phyloP scores from a whole-genome alignment of 2,888 invertebrate genomes.

The Coremacera marginata region DNA sequence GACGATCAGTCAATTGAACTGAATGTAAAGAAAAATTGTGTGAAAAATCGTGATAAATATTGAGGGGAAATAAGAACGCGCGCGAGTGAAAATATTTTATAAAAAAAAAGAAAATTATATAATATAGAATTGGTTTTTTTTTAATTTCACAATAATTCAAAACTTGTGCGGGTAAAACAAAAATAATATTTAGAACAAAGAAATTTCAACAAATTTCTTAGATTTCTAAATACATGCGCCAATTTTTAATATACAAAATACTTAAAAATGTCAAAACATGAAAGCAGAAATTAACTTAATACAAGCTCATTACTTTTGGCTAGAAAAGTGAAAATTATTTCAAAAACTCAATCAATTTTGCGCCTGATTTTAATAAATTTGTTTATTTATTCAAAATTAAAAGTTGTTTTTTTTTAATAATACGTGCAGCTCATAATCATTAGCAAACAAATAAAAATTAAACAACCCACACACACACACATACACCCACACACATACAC shows the following conservation, averaged over 20 bases:
- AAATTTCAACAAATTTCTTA: not conserved
- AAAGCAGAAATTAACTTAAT: too few relatives aligned
- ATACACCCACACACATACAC: not conserved
- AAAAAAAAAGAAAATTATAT: not conserved
- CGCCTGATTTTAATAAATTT: slow-evolving; percentile 7
- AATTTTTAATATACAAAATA: not conserved
- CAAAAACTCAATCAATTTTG: not conserved
- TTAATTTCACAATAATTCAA: not conserved
- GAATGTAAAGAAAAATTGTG: not conserved
- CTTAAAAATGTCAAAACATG: not conserved
- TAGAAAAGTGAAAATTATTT: too few relatives aligned
- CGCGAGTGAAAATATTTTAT: not conserved
- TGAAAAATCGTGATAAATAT: not conserved
- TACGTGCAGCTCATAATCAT: slow-evolving; percentile 26
- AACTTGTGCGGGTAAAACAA: not conserved
- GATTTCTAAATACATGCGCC: too few relatives aligned
- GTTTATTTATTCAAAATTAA: not conserved
- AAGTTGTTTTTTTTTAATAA: slow-evolving; percentile 18
- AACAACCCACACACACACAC: not conserved
- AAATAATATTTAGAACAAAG: not conserved
- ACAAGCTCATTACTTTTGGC: too few relatives aligned
- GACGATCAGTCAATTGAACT: not conserved
- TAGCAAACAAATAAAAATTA: slow-evolving; percentile 14
- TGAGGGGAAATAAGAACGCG: not conserved
- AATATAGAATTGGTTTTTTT: not conserved